Conservation (phyloP, 2,888 invertebrate genomes). For the Petrolisthes cinctipes region DNA sequence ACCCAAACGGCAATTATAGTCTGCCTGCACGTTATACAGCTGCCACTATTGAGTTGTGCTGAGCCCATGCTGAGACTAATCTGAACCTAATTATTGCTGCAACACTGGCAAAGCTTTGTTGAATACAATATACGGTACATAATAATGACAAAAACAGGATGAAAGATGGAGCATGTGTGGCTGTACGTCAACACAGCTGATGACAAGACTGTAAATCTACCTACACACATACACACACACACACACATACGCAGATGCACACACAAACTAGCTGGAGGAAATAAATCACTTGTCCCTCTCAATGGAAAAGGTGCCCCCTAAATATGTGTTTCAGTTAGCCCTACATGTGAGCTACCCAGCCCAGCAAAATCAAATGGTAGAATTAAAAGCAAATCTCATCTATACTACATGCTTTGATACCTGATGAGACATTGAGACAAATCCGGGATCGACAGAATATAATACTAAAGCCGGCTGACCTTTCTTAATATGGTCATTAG, state of each 20-base stretch:
- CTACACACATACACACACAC: constrained; percentile 16
- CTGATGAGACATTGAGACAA: too few species aligned
- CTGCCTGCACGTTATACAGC: constrained; percentile 38
- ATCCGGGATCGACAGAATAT: too few species aligned
- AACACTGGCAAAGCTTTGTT: constrained; percentile 62
- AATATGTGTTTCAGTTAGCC: constrained; percentile 60
- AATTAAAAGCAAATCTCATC: constrained; percentile 3
- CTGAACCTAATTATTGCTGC: constrained; percentile 62
- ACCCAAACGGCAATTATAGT: constrained; percentile 6
- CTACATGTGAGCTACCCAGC: constrained; percentile 59
- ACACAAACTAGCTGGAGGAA: constrained; percentile 1
- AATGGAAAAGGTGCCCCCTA: constrained; percentile 41
- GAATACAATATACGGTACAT: constrained; percentile 42
- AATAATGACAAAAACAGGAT: constrained; percentile 57
- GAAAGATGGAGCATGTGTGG: constrained; percentile 44
- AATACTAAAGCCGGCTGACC: too few species aligned
- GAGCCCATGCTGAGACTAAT: constrained; percentile 58
- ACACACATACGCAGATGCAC: not conserved
- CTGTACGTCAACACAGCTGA: constrained; percentile 8
- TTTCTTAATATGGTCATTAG: too few species aligned
- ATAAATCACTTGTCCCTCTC: constrained; percentile 14
- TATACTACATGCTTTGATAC: too few species aligned
- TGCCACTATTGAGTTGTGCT: constrained; percentile 47
- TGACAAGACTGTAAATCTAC: constrained; percentile 13
- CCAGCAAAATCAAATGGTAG: constrained; percentile 45